These are phyloP conservation scores for Meandrina meandrites DNA, from an alignment of 92 coral and sea anemone genomes.

Conservation along the genomic window DNA sequence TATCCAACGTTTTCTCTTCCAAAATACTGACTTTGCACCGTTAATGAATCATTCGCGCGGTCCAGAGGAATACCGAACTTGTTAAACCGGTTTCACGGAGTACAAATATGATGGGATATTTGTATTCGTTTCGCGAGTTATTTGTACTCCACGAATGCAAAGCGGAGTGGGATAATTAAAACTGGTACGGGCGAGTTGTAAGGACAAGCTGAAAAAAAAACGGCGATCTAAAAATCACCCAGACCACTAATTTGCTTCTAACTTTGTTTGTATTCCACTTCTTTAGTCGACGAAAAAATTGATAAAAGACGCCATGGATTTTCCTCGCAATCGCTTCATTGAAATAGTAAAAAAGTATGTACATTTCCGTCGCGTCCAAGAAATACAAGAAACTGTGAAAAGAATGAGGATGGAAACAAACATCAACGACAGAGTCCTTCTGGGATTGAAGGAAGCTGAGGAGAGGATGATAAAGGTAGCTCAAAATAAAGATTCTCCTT, in stretches of 20 bases:
- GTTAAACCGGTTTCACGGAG: too few species aligned
- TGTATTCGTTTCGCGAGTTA: too few species aligned
- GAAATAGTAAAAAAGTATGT: slow-evolving; percentile 78
- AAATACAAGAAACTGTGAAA: slow-evolving; percentile 71
- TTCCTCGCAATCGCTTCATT: slow-evolving; percentile 76
- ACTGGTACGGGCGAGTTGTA: too few species aligned
- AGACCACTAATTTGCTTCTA: not conserved
- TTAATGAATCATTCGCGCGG: too few species aligned
- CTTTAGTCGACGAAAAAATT: slow-evolving; percentile 72
- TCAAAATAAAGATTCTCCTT: not conserved
- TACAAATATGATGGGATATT: too few species aligned
- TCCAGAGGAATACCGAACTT: too few species aligned
- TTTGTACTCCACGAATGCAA: too few species aligned
- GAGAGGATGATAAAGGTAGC: slow-evolving; percentile 70
- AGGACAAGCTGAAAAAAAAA: too few species aligned
- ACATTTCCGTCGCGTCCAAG: slow-evolving; percentile 72
- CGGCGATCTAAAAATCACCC: not conserved
- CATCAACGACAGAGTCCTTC: slow-evolving; percentile 56
- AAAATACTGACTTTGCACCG: too few species aligned
- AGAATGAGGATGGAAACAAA: slow-evolving; percentile 55
- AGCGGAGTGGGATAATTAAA: too few species aligned
- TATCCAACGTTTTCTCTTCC: too few species aligned
- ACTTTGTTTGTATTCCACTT: not conserved
- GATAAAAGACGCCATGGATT: slow-evolving; percentile 79
- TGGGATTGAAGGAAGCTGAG: slow-evolving; percentile 68